A percentile compares a stretch with the other conserved stretches of the same genome.
Evolutionary conservation across 2,113 vertebrate genomes (phyloP).

Genomic region (Centropus bengalensis): DNA sequence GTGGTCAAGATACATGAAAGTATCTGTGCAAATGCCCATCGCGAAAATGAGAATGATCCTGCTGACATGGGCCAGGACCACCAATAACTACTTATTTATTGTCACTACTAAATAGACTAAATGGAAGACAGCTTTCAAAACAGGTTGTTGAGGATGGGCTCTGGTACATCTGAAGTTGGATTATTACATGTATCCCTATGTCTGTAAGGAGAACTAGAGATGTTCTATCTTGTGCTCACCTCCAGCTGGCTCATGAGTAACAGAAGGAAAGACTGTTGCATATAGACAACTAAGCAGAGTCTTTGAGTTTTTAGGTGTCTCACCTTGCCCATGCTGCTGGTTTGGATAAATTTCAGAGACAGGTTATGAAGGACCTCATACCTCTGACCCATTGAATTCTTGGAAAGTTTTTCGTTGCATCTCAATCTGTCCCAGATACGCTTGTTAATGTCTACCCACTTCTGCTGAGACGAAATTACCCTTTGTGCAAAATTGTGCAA

Average conservation of each 20-base stretch:
- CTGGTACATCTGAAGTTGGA: neutral
- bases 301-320: neutral
- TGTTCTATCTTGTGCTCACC: neutral
- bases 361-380: neutral
- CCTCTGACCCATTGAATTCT: neutral
- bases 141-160: neutral
- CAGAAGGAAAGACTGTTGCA: neutral
- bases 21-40: neutral
- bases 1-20: neutral
- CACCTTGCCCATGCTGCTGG: neutral
- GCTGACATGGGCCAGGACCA: neutral
- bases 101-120: neutral
- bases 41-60: neutral
- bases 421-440: neutral
- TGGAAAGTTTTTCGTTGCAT: neutral
- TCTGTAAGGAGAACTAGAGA: neutral
- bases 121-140: neutral
- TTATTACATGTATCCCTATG: neutral
- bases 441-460: neutral
- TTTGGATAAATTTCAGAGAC: neutral
- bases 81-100: neutral
- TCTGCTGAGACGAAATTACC: neutral
- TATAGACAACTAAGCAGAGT: neutral
- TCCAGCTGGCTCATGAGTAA: neutral
- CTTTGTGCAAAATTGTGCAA: neutral